Evolutionary conservation across 2,113 vertebrate genomes (phyloP).

Genomic region (Nothocercus nigrocapillus): DNA sequence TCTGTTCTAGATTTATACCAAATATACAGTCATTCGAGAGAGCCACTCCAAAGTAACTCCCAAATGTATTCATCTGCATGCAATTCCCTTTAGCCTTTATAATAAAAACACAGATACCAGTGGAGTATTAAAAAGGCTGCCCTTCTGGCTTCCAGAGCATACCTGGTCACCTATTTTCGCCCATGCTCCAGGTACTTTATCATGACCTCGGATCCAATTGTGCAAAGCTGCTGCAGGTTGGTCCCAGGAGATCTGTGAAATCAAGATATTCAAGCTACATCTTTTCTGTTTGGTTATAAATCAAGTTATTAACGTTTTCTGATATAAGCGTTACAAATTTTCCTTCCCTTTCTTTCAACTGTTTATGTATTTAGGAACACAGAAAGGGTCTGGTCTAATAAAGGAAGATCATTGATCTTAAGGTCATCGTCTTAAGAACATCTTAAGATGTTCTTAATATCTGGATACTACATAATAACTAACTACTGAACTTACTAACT

Average conservation of each 20-base stretch:
- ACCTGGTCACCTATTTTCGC: constrained; percentile 88
- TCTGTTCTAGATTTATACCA: neutral
- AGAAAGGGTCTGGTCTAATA: neutral
- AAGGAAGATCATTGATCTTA: neutral
- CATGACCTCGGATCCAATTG: constrained; percentile 98
- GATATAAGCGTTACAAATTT: neutral
- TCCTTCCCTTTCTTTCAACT: neutral
- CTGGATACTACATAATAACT: no score
- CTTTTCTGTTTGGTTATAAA: neutral
- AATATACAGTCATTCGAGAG: neutral
- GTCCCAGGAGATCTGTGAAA: constrained; percentile 84
- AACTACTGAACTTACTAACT: no score
- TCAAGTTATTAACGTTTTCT: neutral
- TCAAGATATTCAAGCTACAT: neutral
- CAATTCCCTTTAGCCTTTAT: neutral
- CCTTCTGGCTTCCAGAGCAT: neutral
- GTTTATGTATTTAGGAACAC: neutral
- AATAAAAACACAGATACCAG: neutral
- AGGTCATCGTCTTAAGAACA: no score
- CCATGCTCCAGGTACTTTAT: constrained; percentile 98
- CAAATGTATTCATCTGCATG: neutral
- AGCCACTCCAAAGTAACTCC: neutral
- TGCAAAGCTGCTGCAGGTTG: constrained; percentile 89
- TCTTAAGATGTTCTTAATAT: no score
- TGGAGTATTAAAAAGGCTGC: neutral